A percentile compares a stretch with the other conserved stretches of the same genome.
These are phyloP conservation scores for Gryllus bimaculatus DNA, from an alignment of 1,140 invertebrate species.

Conservation along the genomic window DNA sequence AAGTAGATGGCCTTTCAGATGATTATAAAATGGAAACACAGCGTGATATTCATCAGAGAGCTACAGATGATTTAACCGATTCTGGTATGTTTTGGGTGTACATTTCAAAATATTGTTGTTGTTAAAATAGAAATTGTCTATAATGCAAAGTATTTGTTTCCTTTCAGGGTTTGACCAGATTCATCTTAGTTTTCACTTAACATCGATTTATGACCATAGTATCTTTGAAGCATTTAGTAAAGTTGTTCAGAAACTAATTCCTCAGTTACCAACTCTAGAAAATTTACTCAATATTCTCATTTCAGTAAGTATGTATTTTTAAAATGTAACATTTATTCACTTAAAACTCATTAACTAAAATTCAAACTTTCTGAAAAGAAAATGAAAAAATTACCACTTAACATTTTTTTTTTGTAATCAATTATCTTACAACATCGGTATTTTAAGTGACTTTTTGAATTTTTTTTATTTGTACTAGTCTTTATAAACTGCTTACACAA, in stretches of 20 bases:
- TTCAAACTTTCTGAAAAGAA: too few species aligned
- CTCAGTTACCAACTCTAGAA: slow-evolving; percentile 92
- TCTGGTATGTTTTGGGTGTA: slow-evolving; percentile 47
- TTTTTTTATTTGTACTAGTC: neutral
- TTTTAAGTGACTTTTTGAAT: too few species aligned
- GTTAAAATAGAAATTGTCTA: neutral
- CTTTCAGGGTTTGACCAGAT: slow-evolving; percentile 64
- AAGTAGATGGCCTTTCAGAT: slow-evolving; percentile 96
- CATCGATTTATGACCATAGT: slow-evolving; percentile 99
- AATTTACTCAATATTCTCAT: slow-evolving; percentile 99
- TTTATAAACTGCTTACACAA: neutral
- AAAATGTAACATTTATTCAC: too few species aligned
- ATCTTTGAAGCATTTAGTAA: slow-evolving; percentile 99
- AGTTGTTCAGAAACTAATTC: slow-evolving; percentile 98
- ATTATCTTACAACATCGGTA: too few species aligned
- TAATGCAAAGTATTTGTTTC: slow-evolving; percentile 20
- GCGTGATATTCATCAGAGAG: slow-evolving; percentile 92
- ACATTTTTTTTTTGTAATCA: too few species aligned
- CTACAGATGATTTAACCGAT: slow-evolving; percentile 89
- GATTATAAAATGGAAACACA: slow-evolving; percentile 98
- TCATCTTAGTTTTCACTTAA: slow-evolving; percentile 91
- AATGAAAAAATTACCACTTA: too few species aligned
- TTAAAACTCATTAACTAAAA: too few species aligned
- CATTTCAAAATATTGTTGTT: neutral
- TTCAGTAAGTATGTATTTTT: slow-evolving; percentile 58